Percentiles rank a stretch among this genome's conserved stretches.
Conservation (phyloP, 2,797 vertebrate genomes). For the Tarsius wallacei region DNA sequence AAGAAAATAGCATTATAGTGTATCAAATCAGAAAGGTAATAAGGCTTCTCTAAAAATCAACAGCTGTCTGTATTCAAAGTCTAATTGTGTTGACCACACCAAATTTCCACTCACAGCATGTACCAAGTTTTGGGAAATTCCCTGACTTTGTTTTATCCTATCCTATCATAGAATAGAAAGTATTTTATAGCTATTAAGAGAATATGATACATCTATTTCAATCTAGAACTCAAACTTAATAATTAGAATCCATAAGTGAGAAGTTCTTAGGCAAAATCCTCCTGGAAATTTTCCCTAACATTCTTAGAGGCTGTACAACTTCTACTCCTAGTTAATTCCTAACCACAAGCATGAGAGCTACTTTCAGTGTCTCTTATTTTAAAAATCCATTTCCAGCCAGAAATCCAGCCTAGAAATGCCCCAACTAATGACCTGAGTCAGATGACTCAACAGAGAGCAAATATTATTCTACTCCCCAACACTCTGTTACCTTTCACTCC, state of each 20-base stretch:
- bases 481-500: neutral
- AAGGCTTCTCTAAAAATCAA: neutral
- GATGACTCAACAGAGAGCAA: slow-evolving; percentile 18
- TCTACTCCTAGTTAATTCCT: neutral
- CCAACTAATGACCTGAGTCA: neutral
- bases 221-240: neutral
- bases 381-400: slow-evolving; percentile 23
- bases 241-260: neutral
- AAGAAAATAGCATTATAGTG: neutral
- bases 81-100: neutral
- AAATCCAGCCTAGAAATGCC: slow-evolving; percentile 35
- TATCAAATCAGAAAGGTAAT: neutral
- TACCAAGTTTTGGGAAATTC: neutral
- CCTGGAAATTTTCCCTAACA: neutral
- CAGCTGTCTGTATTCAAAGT: neutral
- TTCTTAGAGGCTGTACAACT: neutral
- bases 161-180: neutral
- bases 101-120: neutral
- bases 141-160: neutral
- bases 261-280: neutral
- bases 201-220: neutral
- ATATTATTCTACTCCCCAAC: neutral
- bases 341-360: neutral
- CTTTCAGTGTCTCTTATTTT: slow-evolving; percentile 47
- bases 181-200: neutral